Evolutionary conservation across 2,888 invertebrate genomes (phyloP), one percentile per base, ranked within the genome.

Genomic region (Tinea semifulvella): DNA sequence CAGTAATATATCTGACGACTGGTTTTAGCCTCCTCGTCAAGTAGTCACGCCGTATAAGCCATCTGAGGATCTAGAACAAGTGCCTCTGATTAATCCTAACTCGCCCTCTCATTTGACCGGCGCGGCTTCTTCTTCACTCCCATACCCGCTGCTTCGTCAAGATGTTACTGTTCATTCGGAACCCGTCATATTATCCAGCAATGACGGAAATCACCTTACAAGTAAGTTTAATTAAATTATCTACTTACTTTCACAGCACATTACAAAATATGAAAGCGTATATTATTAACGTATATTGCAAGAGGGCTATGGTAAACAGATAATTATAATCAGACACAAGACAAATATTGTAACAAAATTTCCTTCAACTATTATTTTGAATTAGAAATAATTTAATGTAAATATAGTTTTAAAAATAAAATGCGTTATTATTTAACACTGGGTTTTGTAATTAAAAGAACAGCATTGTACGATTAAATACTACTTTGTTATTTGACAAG

Each of bases 41-140:
- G 87, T 95, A 16, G 94, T 94, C 25, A 89, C 92, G 6, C 94
- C 94, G 1, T 95, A 93, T 68, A 91, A 93, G 58, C 94, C 94
- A 0, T 92, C 92, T 13, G 92, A 93, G 58, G 94, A 94, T 57
- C 68, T 88, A 53, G 89, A 89, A 56, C 87, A 87, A 55, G 84
- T 87, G 25, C 89, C 88, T 0, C 65, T 89, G 8, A 71, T 89
- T 47, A 76, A 83, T 52, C 85, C 85, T 1, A 76, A 77, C 50
- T 82, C 82, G 1, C 81, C 81, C 3, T 80, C 81, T 0, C 81
- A 81, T 40, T 61, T 75, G 1, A 62, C 68, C 0, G 68, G 63
- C 0, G 25, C 40, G 8, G 66, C 68, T 0, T 58, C 67, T 0
- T 62, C 65, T 45, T 57, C 65, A 1, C 61, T 68, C 1, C 68